Evolutionary conservation across 2,888 invertebrate genomes (phyloP).

Genomic region (Agonum fuliginosum): DNA sequence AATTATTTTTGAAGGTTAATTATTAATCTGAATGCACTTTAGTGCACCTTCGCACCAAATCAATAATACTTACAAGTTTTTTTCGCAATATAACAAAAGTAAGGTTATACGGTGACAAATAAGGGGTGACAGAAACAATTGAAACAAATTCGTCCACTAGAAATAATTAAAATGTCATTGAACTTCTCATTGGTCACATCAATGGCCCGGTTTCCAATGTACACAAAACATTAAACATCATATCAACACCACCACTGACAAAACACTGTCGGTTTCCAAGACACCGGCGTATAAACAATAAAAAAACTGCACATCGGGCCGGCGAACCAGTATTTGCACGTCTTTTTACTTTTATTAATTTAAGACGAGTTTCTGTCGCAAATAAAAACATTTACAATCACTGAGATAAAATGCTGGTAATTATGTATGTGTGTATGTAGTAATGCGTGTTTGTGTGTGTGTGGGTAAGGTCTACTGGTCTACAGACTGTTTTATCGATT

Average conservation of each 20-base stretch:
- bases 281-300: constrained; percentile 34
- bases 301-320: background rate
- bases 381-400: constrained; percentile 5
- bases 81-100: too few relatives aligned
- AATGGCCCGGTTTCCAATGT: constrained; percentile 44
- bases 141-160: background rate
- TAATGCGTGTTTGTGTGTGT: constrained; percentile 40
- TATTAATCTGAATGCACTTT: background rate
- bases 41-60: background rate
- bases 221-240: constrained; percentile 48
- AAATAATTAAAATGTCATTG: constrained; percentile 38
- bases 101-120: too few relatives aligned
- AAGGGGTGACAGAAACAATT: too few relatives aligned
- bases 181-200: constrained; percentile 1
- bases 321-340: background rate
- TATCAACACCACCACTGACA: constrained; percentile 24
- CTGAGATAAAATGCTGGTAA: constrained; percentile 3
- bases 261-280: constrained; percentile 19
- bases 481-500: constrained; percentile 71
- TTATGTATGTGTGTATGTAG: constrained; percentile 26
- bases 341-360: constrained; percentile 38
- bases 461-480: constrained; percentile 63
- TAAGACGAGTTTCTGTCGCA: background rate
- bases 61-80: background rate
- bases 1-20: background rate